Conservation (phyloP, 2,888 invertebrate genomes). For the Cantharis flavilabris region DNA sequence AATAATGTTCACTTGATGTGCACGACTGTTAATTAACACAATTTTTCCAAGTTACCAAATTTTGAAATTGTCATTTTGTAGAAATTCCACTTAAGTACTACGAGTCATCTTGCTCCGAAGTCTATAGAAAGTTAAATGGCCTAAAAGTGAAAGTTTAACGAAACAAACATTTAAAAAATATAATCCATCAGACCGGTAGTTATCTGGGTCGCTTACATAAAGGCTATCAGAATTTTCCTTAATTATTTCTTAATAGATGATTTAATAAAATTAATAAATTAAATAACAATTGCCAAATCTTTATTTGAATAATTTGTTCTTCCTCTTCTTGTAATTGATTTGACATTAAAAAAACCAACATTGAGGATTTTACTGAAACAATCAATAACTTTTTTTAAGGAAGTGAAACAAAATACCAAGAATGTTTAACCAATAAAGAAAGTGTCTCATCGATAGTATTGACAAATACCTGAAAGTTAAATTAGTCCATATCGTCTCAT, state of each 20-base stretch:
- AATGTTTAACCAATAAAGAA: not conserved
- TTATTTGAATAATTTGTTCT: not conserved
- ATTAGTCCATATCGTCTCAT: not conserved
- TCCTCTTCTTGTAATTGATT: not conserved
- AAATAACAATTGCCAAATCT: not conserved
- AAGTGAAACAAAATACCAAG: not conserved
- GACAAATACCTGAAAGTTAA: not conserved
- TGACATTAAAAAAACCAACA: not conserved
- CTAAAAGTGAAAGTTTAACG: slow-evolving; percentile 22
- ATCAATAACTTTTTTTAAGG: not conserved
- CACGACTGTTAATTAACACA: not conserved
- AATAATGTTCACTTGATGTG: not conserved
- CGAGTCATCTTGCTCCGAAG: not conserved
- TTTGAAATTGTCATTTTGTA: not conserved
- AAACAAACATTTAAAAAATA: slow-evolving; percentile 2
- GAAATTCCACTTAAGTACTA: not conserved
- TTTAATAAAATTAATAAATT: slow-evolving; percentile 2
- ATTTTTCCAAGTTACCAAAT: not conserved
- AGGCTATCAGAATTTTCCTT: not conserved
- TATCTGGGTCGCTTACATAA: slow-evolving; percentile 28
- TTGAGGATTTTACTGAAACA: too few species aligned
- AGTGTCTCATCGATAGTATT: not conserved
- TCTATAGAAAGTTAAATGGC: slow-evolving; percentile 9
- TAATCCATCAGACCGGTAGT: slow-evolving; percentile 19
- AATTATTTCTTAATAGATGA: not conserved